Evolutionary conservation across 1,140 invertebrate species (phyloP).

Genomic region (Lucilia sericata): DNA sequence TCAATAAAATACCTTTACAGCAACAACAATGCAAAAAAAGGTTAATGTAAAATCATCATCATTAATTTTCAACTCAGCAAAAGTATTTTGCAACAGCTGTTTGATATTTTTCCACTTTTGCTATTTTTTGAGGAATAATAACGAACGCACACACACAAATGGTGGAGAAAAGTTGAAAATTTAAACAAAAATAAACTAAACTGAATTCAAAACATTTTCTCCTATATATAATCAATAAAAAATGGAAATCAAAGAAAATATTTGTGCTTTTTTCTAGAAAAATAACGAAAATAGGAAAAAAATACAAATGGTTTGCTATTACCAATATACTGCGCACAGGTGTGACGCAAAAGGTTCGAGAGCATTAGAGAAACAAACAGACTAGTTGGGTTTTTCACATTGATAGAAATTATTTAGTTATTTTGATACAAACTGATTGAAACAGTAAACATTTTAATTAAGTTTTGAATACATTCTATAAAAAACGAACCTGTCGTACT

Average conservation of each 20-base stretch:
- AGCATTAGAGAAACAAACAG: too few species aligned
- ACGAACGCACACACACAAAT: neutral
- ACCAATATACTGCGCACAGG: neutral
- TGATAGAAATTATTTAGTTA: too few species aligned
- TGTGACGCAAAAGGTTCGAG: neutral
- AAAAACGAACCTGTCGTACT: too few species aligned
- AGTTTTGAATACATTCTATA: too few species aligned
- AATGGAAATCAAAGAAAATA: neutral
- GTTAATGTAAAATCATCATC: constrained; percentile 36
- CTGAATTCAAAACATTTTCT: neutral
- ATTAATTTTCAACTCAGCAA: constrained; percentile 35
- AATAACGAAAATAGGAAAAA: neutral
- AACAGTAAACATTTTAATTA: too few species aligned
- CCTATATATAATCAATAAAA: neutral
- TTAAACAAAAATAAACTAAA: neutral
- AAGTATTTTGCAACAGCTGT: constrained; percentile 30
- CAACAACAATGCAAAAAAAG: neutral
- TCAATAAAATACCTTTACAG: neutral
- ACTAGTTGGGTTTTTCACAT: too few species aligned
- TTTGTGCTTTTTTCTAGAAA: neutral
- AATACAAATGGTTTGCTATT: neutral
- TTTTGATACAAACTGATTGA: too few species aligned
- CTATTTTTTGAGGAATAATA: neutral
- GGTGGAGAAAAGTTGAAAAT: neutral
- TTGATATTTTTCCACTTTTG: constrained; percentile 16